These are phyloP conservation scores for Sebastes matsubarae DNA, from an alignment of 2,797 vertebrate species.

Conservation along the genomic window DNA sequence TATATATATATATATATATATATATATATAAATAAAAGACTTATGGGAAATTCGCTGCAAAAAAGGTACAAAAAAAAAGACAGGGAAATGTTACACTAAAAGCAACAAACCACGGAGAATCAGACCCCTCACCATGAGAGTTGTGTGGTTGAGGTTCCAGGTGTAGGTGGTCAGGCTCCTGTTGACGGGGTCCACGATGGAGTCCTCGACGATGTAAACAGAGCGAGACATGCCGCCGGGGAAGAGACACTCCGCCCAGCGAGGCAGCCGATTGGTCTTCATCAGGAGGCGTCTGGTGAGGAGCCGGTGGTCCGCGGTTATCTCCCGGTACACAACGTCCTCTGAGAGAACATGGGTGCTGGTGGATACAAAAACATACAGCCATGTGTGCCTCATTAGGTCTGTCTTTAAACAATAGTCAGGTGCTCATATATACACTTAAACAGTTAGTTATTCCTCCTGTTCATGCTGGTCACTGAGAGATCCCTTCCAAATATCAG, in stretches of 20 bases:
- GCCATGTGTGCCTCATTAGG: background rate
- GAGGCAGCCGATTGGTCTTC: slow-evolving; percentile 96
- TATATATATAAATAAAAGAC: background rate
- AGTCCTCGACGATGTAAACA: slow-evolving; percentile 96
- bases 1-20: too few relatives aligned
- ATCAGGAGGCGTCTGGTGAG: slow-evolving; percentile 82
- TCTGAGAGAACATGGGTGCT: slow-evolving; percentile 86
- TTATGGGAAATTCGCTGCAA: background rate
- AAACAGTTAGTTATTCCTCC: background rate
- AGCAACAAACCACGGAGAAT: background rate
- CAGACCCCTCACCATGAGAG: slow-evolving; percentile 88
- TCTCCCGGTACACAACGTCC: slow-evolving; percentile 84
- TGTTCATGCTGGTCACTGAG: background rate
- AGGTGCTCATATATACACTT: background rate
- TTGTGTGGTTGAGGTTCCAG: slow-evolving; percentile 96
- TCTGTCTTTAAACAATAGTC: background rate
- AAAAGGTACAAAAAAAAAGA: background rate
- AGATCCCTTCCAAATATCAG: background rate
- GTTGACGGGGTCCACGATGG: slow-evolving; percentile 90
- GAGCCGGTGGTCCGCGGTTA: slow-evolving; percentile 81
- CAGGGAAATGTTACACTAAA: background rate
- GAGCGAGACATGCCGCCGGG: slow-evolving; percentile 90
- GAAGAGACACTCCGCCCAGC: slow-evolving; percentile 93
- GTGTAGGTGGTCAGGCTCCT: slow-evolving; percentile 93
- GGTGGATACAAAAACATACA: slow-evolving; percentile 21